Evolutionary conservation across 1,140 invertebrate genomes (phyloP).

Genomic region (Drosophila trapezifrons): DNA sequence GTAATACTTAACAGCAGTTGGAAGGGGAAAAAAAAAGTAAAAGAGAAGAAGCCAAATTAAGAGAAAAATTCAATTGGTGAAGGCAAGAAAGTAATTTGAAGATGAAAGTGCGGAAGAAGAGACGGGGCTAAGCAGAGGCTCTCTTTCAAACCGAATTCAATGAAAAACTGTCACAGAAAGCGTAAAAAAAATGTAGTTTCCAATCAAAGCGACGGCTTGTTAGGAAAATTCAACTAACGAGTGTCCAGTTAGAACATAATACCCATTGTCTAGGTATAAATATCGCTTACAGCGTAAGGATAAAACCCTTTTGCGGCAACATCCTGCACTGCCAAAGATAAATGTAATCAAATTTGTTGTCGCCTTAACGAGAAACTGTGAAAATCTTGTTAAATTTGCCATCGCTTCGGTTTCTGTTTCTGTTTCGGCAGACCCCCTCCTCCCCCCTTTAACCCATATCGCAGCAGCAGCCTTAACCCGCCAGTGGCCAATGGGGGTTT

Average conservation of each 20-base stretch:
- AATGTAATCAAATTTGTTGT: slow-evolving; percentile 38
- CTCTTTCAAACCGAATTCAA: too few relatives aligned
- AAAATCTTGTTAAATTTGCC: slow-evolving; percentile 40
- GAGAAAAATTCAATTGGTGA: slow-evolving; percentile 7
- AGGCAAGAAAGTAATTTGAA: not conserved
- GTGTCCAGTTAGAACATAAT: not conserved
- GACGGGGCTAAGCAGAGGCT: not conserved
- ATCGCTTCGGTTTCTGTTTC: slow-evolving; percentile 11
- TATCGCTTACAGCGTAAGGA: not conserved
- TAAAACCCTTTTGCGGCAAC: not conserved
- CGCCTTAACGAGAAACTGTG: slow-evolving; percentile 27
- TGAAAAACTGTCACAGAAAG: too few relatives aligned
- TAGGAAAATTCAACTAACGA: not conserved
- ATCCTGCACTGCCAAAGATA: slow-evolving; percentile 9
- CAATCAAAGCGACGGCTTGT: not conserved
- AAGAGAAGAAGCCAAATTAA: not conserved
- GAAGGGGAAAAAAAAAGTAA: not conserved
- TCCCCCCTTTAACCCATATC: slow-evolving; percentile 16
- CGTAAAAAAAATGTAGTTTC: too few relatives aligned
- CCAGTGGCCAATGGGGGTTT: slow-evolving; percentile 9
- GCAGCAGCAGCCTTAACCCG: slow-evolving; percentile 1
- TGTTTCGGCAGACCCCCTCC: not conserved
- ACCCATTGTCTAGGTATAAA: not conserved
- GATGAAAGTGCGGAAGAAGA: not conserved
- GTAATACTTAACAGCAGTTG: not conserved